Conservation (phyloP, 2,888 invertebrate species). For the Artemia sinica region DNA sequence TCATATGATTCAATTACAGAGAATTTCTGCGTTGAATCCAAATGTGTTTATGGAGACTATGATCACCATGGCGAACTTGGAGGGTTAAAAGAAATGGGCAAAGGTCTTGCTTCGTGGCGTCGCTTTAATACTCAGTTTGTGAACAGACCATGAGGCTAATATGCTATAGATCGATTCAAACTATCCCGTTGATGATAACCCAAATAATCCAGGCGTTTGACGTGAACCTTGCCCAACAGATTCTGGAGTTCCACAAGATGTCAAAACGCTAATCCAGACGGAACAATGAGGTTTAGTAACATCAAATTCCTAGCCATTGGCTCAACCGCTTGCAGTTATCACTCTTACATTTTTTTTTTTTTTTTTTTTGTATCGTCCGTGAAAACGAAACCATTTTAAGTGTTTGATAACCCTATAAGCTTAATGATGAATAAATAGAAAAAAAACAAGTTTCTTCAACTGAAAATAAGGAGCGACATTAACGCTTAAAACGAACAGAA, state of each 20-base stretch:
- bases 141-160: constrained; percentile 25
- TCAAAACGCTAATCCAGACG: constrained; percentile 20
- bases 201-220: constrained; percentile 22
- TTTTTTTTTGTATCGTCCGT: no score
- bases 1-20: constrained; percentile 24
- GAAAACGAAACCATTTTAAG: no score
- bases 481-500: no score
- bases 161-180: constrained; percentile 25
- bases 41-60: constrained; percentile 23
- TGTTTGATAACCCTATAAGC: no score
- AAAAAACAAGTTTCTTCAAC: no score
- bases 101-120: constrained; percentile 23
- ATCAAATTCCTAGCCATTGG: constrained; percentile 23
- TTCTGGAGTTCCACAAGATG: constrained; percentile 23
- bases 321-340: background rate
- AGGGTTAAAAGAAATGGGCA: constrained; percentile 24
- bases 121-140: constrained; percentile 24
- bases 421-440: no score
- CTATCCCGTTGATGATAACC: constrained; percentile 23
- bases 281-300: constrained; percentile 22
- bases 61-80: constrained; percentile 22
- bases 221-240: constrained; percentile 24
- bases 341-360: no score
- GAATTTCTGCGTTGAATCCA: constrained; percentile 22
- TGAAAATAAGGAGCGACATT: no score